Evolutionary conservation across 2,113 vertebrate species (phyloP), one percentile per base, ranked within the genome.

Genomic region (Pampusana beccarii): DNA sequence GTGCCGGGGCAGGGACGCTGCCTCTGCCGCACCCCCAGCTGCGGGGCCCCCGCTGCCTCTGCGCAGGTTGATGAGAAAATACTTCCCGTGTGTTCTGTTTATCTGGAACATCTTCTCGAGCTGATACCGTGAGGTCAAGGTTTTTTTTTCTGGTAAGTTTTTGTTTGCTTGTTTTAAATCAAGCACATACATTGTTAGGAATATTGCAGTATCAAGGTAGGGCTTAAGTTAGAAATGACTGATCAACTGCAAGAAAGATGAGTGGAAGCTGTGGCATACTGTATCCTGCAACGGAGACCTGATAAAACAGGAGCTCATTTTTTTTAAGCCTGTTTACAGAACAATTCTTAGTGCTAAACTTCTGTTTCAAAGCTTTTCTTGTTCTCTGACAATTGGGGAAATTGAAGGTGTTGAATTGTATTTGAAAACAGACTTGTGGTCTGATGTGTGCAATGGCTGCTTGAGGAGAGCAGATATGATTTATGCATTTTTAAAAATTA

Each of bases 51-150:
- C 28, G 23, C 57, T 9, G 73, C 3, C 31, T 21, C 23, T 12
- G 42, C 38, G 36, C 46, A 1, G 33, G 36, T 9, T 8, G 3
- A 4, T 3, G n/a, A 17, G 38, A 15, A 38, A 36, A 38, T 8
- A 3, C 31, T 2, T 13, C 14, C 50, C 13, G 9, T 4, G 34
- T 1, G 33, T 11, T n/a, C 1, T 1, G 25, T 42, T 33, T 26
- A 26, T 4, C 42, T 33, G 65, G 26, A 65, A 13, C 66, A 5
- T 9, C 64, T 65, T 51, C 51, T 29, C 57, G 5, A 58, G 58
- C 20, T 15, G 12, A 12, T 33, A 11, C 44, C 10, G 5, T 11
- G 36, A 42, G 46, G n/a, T 46, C 78, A 13, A 28, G 25, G 16
- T 19, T 25, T 60, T 28, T 25, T 31, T 19, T 40, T 46, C 44